phyloP scores from a whole-genome alignment of 2,113 vertebrate species.

The Ochotona princeps region DNA sequence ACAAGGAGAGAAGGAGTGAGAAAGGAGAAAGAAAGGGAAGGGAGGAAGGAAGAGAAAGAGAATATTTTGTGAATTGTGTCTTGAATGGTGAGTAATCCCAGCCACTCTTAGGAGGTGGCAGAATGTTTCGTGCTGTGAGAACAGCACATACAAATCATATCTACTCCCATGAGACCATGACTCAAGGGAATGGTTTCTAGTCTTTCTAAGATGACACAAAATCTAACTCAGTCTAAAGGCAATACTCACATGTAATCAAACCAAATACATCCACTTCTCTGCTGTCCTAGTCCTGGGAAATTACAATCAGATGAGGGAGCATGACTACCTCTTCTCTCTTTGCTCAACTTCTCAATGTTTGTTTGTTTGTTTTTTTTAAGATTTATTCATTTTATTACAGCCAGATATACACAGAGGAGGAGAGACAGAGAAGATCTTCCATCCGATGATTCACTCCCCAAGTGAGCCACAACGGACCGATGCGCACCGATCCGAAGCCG shows the following conservation, averaged over 20 bases:
- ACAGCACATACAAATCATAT: not conserved
- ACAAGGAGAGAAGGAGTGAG: too few relatives aligned
- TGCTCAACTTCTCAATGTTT: not conserved
- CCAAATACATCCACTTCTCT: not conserved
- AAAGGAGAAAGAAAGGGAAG: too few relatives aligned
- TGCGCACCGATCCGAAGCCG: too few relatives aligned
- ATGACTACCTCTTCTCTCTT: not conserved
- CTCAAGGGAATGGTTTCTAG: not conserved
- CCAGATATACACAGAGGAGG: too few relatives aligned
- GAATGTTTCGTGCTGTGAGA: not conserved
- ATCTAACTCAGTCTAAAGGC: not conserved
- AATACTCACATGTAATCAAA: not conserved
- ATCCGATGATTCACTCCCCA: too few relatives aligned
- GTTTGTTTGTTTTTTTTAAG: too few relatives aligned
- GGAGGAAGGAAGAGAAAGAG: too few relatives aligned
- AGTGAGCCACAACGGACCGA: too few relatives aligned
- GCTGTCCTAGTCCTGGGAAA: not conserved
- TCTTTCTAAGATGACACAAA: not conserved
- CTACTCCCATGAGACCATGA: not conserved
- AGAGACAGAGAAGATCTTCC: too few relatives aligned
- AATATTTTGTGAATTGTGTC: not conserved
- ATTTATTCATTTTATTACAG: too few relatives aligned
- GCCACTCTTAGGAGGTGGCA: not conserved
- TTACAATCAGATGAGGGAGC: fast-evolving
- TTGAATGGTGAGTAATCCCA: not conserved